These are phyloP conservation scores for Lordiphosa fenestrarum DNA, from an alignment of 2,888 invertebrate genomes.

Conservation along the genomic window DNA sequence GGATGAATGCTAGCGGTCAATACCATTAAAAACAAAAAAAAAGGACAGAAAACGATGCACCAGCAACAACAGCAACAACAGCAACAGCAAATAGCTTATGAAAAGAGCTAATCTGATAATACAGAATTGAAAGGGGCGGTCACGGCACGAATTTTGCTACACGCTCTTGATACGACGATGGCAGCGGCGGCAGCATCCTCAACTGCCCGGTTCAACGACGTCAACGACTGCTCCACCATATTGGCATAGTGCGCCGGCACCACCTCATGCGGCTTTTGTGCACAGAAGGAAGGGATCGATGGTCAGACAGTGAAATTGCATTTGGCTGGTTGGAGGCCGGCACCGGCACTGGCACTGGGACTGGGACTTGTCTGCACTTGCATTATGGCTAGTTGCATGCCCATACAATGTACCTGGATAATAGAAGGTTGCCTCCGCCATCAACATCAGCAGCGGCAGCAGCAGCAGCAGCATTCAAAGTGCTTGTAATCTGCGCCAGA, in stretches of 20 bases:
- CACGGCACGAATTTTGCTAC: constrained; percentile 73
- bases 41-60: constrained; percentile 1
- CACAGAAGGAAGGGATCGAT: constrained; percentile 55
- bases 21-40: constrained; percentile 39
- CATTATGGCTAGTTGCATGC: constrained; percentile 13
- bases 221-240: constrained; percentile 30
- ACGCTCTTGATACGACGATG: constrained; percentile 61
- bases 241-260: constrained; percentile 46
- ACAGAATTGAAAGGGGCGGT: constrained; percentile 77
- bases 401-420: constrained; percentile 16
- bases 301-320: constrained; percentile 66
- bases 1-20: constrained; percentile 65
- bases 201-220: constrained; percentile 13
- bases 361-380: constrained; percentile 20
- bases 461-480: constrained; percentile 24
- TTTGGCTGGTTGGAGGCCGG: constrained; percentile 27
- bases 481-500: constrained; percentile 58
- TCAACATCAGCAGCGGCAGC: constrained; percentile 13
- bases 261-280: constrained; percentile 36
- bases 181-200: constrained; percentile 35
- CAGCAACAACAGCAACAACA: constrained; percentile 22
- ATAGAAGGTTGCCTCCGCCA: constrained; percentile 51
- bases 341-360: constrained; percentile 18
- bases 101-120: constrained; percentile 75
- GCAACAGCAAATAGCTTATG: constrained; percentile 57